phyloP scores from a whole-genome alignment of 2,113 vertebrate genomes.

The Lamprologus lemairii region DNA sequence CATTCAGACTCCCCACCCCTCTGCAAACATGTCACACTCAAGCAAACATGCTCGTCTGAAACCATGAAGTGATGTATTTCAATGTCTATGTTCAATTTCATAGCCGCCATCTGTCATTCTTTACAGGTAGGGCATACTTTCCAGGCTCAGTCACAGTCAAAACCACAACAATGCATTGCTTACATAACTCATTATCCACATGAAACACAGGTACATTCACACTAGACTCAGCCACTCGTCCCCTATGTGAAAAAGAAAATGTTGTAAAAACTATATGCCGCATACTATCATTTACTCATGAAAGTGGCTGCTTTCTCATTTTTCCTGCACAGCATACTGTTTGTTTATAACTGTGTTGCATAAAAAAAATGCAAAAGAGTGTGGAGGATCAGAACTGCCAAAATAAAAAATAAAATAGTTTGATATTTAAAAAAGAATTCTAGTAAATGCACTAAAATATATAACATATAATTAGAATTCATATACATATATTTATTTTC shows the following conservation, averaged over 20 bases:
- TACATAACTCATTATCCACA: constrained; percentile 45
- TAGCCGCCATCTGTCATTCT: constrained; percentile 8
- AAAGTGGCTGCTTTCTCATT: not conserved
- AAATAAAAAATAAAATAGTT: not conserved
- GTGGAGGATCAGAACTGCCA: not conserved
- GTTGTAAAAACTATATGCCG: not conserved
- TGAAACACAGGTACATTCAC: constrained; percentile 34
- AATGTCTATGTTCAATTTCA: constrained; percentile 36
- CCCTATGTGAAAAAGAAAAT: not conserved
- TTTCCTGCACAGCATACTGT: not conserved
- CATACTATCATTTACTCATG: not conserved
- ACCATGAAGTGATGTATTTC: constrained; percentile 37
- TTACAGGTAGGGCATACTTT: constrained; percentile 16
- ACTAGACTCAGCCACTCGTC: not conserved
- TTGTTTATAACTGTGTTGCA: not conserved
- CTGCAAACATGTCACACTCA: constrained; percentile 57
- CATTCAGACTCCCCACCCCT: constrained; percentile 32
- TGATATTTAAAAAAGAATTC: accelerated
- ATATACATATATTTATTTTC: not conserved
- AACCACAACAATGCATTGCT: constrained; percentile 7
- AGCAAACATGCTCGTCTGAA: constrained; percentile 38
- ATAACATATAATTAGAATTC: not conserved
- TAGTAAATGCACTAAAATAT: not conserved
- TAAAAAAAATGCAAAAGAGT: not conserved
- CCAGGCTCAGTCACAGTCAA: constrained; percentile 19